Evolutionary conservation across 2,113 vertebrate species (phyloP).

Genomic region (Thalassarche chlororhynchos): DNA sequence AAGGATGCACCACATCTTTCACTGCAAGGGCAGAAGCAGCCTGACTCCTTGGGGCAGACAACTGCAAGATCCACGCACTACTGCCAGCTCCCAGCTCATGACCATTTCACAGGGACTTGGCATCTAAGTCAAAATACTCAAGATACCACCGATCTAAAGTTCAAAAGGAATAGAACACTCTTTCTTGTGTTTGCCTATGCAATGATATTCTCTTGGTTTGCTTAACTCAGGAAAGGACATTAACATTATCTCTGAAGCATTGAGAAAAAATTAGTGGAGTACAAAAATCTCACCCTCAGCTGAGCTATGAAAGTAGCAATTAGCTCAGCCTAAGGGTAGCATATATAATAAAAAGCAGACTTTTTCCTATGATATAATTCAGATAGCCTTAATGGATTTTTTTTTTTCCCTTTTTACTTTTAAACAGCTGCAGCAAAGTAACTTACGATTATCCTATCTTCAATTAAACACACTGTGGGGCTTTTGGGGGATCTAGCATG

Average conservation of each 20-base stretch:
- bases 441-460: slow-evolving; percentile 32
- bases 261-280: neutral
- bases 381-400: slow-evolving; percentile 10
- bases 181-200: neutral
- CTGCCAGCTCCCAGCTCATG: neutral
- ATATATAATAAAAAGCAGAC: neutral
- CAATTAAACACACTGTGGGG: slow-evolving; percentile 34
- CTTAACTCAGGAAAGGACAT: neutral
- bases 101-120: neutral
- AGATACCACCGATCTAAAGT: neutral
- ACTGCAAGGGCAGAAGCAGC: neutral
- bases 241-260: slow-evolving; percentile 3
- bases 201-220: neutral
- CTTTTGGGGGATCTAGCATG: neutral
- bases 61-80: neutral
- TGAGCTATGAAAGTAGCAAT: neutral
- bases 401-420: neutral
- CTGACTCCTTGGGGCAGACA: neutral
- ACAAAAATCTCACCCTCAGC: neutral
- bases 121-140: neutral
- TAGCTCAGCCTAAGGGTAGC: neutral
- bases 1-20: neutral
- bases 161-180: neutral
- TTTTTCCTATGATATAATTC: slow-evolving; percentile 7
- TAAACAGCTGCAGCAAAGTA: slow-evolving; percentile 37